Evolutionary conservation across 1,140 invertebrate genomes (phyloP).

Genomic region (Pseudobourletiella spinata): DNA sequence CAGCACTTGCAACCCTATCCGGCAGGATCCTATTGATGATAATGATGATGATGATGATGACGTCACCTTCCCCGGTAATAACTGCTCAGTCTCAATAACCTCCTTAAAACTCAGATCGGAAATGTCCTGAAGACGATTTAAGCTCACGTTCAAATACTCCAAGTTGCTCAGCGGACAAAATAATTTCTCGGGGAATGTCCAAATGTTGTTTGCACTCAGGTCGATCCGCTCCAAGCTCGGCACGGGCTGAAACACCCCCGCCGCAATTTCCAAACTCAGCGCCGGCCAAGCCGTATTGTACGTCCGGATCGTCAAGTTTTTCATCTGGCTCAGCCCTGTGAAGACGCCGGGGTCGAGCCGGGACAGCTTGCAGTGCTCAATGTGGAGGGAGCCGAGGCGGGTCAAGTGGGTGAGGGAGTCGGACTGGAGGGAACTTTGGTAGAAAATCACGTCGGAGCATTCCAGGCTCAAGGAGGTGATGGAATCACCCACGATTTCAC

Average conservation of each 20-base stretch:
- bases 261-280: constrained; percentile 64
- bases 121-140: constrained; percentile 74
- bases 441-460: constrained; percentile 64
- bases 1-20: constrained; percentile 66
- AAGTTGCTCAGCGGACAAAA: constrained; percentile 73
- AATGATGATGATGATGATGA: constrained; percentile 37
- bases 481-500: constrained; percentile 67
- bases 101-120: constrained; percentile 66
- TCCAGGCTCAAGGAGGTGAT: constrained; percentile 66
- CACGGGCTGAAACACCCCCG: constrained; percentile 59
- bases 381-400: constrained; percentile 62
- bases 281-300: constrained; percentile 66
- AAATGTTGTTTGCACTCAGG: constrained; percentile 77
- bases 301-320: constrained; percentile 72
- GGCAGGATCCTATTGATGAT: constrained; percentile 47
- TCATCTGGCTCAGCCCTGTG: constrained; percentile 59
- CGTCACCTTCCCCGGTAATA: constrained; percentile 44
- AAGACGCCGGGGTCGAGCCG: constrained; percentile 64
- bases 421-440: constrained; percentile 60
- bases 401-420: constrained; percentile 68
- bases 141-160: constrained; percentile 66
- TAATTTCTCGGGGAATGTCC: constrained; percentile 70
- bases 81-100: constrained; percentile 41
- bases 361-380: constrained; percentile 75
- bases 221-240: constrained; percentile 70